A percentile compares a stretch with the other conserved stretches of the same genome.
These are phyloP conservation scores for Chiroxiphia lanceolata DNA, from an alignment of 2,797 vertebrate genomes.

Conservation along the genomic window DNA sequence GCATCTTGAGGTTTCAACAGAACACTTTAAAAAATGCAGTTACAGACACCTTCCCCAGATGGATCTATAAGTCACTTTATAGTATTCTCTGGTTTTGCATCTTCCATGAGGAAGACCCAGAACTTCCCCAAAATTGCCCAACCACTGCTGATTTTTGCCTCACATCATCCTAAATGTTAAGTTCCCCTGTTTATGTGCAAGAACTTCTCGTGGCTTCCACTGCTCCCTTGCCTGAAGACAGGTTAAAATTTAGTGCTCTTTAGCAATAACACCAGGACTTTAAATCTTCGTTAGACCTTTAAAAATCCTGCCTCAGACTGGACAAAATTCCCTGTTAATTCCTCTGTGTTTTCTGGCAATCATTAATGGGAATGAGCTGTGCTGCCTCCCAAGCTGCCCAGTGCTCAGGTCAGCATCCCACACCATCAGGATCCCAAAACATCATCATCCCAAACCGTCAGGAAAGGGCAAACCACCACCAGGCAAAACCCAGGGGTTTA, in stretches of 20 bases:
- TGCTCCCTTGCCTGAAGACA: background rate
- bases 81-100: background rate
- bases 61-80: accelerated
- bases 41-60: background rate
- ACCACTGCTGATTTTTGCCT: background rate
- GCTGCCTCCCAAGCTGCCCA: background rate
- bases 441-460: background rate
- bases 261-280: background rate
- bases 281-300: background rate
- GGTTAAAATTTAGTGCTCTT: background rate
- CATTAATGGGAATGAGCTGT: accelerated
- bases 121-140: background rate
- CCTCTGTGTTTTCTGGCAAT: background rate
- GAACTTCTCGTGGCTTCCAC: background rate
- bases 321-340: background rate
- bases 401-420: background rate
- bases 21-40: background rate
- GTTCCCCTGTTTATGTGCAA: background rate
- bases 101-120: background rate
- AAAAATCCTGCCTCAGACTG: background rate
- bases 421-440: too few relatives aligned
- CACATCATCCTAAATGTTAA: background rate
- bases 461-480: background rate
- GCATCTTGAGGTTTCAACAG: background rate
- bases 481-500: background rate